These are phyloP conservation scores for Macrobrachium rosenbergii DNA, from an alignment of 1,140 invertebrate species.

Conservation along the genomic window DNA sequence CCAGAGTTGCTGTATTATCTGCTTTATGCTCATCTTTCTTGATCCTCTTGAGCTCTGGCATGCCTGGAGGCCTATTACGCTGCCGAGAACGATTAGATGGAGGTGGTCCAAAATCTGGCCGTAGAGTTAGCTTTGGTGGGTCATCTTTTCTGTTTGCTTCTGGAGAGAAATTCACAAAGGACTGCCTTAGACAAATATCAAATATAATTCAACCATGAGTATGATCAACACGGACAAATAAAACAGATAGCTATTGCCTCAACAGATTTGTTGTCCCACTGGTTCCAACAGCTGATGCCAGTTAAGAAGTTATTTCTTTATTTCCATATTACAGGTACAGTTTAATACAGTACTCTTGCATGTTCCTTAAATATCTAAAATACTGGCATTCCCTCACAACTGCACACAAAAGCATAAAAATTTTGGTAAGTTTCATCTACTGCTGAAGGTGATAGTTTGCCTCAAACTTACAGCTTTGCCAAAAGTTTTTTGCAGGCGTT, in stretches of 20 bases:
- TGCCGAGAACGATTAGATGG: slow-evolving; percentile 24
- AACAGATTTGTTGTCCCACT: too few relatives aligned
- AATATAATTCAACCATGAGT: not conserved
- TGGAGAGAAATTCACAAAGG: not conserved
- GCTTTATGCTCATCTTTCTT: slow-evolving; percentile 40
- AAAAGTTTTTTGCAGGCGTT: too few relatives aligned
- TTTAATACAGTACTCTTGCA: too few relatives aligned
- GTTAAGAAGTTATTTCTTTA: too few relatives aligned
- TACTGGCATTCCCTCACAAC: too few relatives aligned
- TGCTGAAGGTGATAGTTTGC: too few relatives aligned
- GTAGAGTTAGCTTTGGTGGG: slow-evolving; percentile 61
- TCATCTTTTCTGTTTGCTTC: slow-evolving; percentile 57
- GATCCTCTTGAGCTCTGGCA: slow-evolving; percentile 57
- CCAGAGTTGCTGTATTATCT: slow-evolving; percentile 24
- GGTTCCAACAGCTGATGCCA: not conserved
- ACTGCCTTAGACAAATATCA: not conserved
- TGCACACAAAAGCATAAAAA: too few relatives aligned
- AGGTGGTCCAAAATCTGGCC: slow-evolving; percentile 50
- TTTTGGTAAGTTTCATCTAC: too few relatives aligned
- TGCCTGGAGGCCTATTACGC: slow-evolving; percentile 38
- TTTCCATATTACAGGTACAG: too few relatives aligned
- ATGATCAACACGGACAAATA: not conserved
- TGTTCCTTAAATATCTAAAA: too few relatives aligned
- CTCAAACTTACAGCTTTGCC: too few relatives aligned
- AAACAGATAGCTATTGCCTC: not conserved